Conservation (phyloP, 2,888 invertebrate species). For the Leptogaster cylindrica region DNA sequence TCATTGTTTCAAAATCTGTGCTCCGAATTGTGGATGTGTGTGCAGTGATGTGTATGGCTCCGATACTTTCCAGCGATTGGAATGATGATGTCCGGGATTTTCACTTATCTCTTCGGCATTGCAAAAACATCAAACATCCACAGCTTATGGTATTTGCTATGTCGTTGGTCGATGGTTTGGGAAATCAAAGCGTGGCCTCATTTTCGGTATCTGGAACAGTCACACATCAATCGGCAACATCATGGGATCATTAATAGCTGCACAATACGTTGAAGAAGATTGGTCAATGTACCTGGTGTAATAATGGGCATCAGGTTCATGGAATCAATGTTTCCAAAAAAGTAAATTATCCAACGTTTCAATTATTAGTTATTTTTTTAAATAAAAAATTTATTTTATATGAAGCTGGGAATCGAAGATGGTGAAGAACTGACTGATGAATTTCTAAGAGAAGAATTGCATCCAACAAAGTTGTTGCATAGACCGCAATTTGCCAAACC, state of each 20-base stretch:
- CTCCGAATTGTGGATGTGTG: too few relatives aligned
- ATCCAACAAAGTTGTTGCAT: conserved; percentile 88
- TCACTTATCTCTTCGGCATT: conserved; percentile 87
- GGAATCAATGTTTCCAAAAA: too few relatives aligned
- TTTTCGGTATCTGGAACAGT: conserved; percentile 97
- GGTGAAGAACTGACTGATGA: conserved; percentile 89
- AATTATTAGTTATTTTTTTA: too few relatives aligned
- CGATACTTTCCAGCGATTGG: conserved; percentile 90
- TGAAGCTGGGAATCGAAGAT: conserved; percentile 89
- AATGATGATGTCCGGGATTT: conserved; percentile 86
- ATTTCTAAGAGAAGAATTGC: conserved; percentile 89
- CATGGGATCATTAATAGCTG: conserved; percentile 84
- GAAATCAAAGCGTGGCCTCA: conserved; percentile 84
- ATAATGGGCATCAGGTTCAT: conserved; percentile 70
- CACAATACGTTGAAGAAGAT: conserved; percentile 80
- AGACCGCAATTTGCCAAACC: conserved; percentile 95
- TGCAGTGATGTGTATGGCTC: conserved; percentile 86
- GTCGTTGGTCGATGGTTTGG: conserved; percentile 98
- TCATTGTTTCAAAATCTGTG: too few relatives aligned
- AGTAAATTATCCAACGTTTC: too few relatives aligned
- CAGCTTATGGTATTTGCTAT: conserved; percentile 77
- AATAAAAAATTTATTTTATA: too few relatives aligned
- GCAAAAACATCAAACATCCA: conserved; percentile 84
- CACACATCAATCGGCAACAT: conserved; percentile 97
- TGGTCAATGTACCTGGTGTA: conserved; percentile 91